These are phyloP conservation scores for Heterodera carotae DNA, from an alignment of 1,140 invertebrate species.

Conservation along the genomic window DNA sequence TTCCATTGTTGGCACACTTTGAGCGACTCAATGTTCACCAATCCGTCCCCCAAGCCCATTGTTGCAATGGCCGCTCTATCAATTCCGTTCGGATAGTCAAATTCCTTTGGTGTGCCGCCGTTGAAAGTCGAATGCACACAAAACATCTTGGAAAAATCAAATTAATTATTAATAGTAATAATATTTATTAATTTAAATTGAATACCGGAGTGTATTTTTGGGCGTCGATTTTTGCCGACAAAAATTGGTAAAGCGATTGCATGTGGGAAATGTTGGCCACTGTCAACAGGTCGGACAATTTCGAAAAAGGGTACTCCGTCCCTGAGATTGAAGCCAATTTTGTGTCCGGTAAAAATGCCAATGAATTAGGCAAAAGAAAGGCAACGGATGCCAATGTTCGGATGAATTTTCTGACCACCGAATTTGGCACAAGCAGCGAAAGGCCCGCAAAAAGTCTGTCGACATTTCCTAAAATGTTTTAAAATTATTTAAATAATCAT, in stretches of 20 bases:
- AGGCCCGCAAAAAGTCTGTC: not conserved
- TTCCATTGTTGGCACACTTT: not conserved
- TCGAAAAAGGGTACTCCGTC: not conserved
- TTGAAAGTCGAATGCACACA: not conserved
- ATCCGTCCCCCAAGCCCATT: not conserved
- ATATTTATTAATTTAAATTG: not conserved
- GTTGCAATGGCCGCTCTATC: not conserved
- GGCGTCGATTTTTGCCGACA: not conserved
- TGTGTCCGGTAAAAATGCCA: not conserved
- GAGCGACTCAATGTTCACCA: not conserved
- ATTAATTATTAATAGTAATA: too few relatives aligned
- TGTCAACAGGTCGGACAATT: not conserved
- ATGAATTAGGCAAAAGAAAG: not conserved
- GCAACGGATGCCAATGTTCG: not conserved
- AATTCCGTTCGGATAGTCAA: not conserved
- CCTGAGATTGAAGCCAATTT: not conserved
- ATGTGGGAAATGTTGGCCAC: not conserved
- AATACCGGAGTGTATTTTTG: not conserved
- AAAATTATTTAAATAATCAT: not conserved
- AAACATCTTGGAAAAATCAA: not conserved
- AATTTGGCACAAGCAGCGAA: not conserved
- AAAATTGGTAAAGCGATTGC: not conserved
- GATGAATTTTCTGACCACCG: not conserved
- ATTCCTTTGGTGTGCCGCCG: not conserved
- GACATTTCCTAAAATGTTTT: not conserved